These are phyloP conservation scores for Galerucella calmariensis DNA, from an alignment of 2,888 invertebrate genomes.

Conservation along the genomic window DNA sequence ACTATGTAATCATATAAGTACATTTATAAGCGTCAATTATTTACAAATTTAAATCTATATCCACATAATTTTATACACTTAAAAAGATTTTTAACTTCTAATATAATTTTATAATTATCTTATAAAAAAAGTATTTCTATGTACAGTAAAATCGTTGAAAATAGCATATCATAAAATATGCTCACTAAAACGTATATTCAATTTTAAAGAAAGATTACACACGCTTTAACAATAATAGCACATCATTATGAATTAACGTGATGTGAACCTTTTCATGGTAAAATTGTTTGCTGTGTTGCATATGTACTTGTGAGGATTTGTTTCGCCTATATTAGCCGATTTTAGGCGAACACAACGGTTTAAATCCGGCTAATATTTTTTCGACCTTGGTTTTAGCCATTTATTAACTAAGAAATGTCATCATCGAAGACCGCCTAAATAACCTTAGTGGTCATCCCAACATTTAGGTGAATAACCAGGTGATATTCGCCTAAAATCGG, in stretches of 20 bases:
- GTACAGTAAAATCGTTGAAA: conserved; percentile 10
- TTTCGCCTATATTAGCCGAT: too few species aligned
- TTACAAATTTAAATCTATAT: conserved; percentile 19
- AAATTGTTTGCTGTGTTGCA: too few species aligned
- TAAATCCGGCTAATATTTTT: too few species aligned
- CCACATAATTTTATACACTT: conserved; percentile 20
- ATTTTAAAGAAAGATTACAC: not conserved
- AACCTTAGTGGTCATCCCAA: too few species aligned
- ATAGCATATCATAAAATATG: not conserved
- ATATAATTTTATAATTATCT: not conserved
- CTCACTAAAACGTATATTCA: not conserved
- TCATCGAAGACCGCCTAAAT: too few species aligned
- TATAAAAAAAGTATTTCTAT: conserved; percentile 9
- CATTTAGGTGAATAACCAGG: too few species aligned
- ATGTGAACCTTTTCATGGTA: not conserved
- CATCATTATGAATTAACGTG: not conserved
- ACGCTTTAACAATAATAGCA: not conserved
- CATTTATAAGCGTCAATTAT: conserved; percentile 17
- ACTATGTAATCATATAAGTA: conserved; percentile 9
- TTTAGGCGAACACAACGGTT: too few species aligned
- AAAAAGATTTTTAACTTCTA: conserved; percentile 3
- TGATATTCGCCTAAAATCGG: too few species aligned
- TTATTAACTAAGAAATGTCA: too few species aligned
- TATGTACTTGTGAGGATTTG: too few species aligned
- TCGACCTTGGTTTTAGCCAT: too few species aligned